phyloP scores from a whole-genome alignment of 2,113 vertebrate species.

The Sebastes schlegelii region DNA sequence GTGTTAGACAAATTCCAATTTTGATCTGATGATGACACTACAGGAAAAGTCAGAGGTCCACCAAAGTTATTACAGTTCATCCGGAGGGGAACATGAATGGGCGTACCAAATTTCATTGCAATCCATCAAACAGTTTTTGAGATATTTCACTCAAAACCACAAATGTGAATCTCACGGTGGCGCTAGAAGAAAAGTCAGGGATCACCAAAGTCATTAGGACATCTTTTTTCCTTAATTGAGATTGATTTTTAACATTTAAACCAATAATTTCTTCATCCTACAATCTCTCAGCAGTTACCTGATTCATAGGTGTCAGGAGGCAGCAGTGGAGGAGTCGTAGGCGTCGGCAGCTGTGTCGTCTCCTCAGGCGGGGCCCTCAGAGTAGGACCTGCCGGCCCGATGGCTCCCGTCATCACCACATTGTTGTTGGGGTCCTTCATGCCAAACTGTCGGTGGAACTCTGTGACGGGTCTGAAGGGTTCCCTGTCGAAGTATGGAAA shows the following conservation, averaged over 20 bases:
- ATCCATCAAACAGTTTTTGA: not conserved
- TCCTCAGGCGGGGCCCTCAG: slow-evolving; percentile 4
- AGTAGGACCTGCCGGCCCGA: slow-evolving; percentile 45
- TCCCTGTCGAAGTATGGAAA: slow-evolving; percentile 63
- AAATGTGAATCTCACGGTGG: not conserved
- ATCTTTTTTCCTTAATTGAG: not conserved
- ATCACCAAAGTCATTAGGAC: too few relatives aligned
- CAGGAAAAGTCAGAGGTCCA: not conserved
- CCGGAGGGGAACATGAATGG: not conserved
- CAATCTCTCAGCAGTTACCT: slow-evolving; percentile 47
- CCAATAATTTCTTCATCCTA: not conserved
- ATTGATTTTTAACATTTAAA: not conserved
- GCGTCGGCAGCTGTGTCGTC: not conserved
- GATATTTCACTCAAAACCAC: not conserved
- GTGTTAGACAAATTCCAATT: not conserved
- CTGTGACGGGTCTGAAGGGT: slow-evolving; percentile 60
- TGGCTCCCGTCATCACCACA: slow-evolving; percentile 3
- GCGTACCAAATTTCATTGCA: too few relatives aligned
- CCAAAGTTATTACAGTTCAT: not conserved
- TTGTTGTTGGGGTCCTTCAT: slow-evolving; percentile 20
- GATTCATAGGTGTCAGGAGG: slow-evolving; percentile 13
- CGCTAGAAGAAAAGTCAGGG: not conserved
- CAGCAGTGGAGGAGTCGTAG: not conserved
- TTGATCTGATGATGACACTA: not conserved
- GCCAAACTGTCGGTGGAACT: slow-evolving; percentile 47